Evolutionary conservation across 2,113 vertebrate genomes (phyloP).

Genomic region (Strix uralensis): DNA sequence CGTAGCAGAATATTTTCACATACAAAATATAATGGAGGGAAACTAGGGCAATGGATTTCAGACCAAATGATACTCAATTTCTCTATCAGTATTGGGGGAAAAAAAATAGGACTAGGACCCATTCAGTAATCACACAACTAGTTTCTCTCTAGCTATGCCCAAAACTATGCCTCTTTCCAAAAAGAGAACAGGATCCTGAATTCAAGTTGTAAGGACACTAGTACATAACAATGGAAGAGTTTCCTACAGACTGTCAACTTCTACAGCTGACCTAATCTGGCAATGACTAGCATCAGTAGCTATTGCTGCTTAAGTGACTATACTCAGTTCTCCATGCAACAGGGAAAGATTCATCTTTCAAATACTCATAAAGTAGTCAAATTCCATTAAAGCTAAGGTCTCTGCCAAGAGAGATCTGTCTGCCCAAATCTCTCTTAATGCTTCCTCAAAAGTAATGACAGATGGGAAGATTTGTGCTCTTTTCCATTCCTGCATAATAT

Average conservation of each 20-base stretch:
- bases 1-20: not conserved
- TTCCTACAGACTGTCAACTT: not conserved
- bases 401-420: not conserved
- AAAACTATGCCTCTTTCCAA: not conserved
- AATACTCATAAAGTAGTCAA: not conserved
- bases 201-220: not conserved
- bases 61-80: not conserved
- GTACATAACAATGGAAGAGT: not conserved
- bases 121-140: not conserved
- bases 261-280: not conserved
- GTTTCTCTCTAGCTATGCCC: not conserved
- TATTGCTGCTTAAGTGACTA: not conserved
- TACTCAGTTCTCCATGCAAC: not conserved
- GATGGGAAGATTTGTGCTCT: not conserved
- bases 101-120: not conserved
- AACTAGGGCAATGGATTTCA: not conserved
- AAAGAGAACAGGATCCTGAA: not conserved
- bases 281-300: not conserved
- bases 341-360: not conserved
- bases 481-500: not conserved
- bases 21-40: not conserved
- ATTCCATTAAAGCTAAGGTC: not conserved
- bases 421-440: not conserved
- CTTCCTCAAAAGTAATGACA: constrained; percentile 10
- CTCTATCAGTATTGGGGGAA: not conserved